These are phyloP conservation scores for Temnothorax nylanderi DNA, from an alignment of 1,140 invertebrate species.

Conservation along the genomic window DNA sequence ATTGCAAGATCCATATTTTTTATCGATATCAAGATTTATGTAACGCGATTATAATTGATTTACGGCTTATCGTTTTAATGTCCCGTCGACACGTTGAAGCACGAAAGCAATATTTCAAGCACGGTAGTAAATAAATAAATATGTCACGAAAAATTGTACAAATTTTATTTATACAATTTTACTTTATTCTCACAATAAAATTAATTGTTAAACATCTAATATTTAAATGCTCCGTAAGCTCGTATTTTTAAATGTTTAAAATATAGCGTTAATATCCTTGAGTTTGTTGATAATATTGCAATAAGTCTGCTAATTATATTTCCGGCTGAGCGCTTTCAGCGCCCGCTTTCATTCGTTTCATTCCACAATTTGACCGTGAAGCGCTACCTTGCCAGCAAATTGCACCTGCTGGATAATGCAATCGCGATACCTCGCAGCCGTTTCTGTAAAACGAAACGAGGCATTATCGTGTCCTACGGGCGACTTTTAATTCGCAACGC, in stretches of 20 bases:
- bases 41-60: conserved; percentile 19
- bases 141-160: not conserved
- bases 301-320: not conserved
- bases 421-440: conserved; percentile 16
- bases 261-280: not conserved
- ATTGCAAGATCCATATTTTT: conserved; percentile 21
- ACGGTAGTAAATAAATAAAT: not conserved
- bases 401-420: conserved; percentile 8
- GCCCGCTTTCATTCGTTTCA: not conserved
- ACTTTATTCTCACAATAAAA: not conserved
- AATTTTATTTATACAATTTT: not conserved
- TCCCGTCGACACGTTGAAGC: no score
- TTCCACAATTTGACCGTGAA: conserved; percentile 15
- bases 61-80: not conserved
- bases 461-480: not conserved
- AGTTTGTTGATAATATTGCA: not conserved
- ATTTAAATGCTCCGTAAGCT: not conserved
- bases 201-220: not conserved
- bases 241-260: not conserved
- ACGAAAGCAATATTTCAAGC: not conserved
- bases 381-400: not conserved
- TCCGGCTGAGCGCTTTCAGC: not conserved
- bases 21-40: conserved; percentile 17
- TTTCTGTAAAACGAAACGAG: conserved; percentile 17
- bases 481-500: conserved; percentile 40